Evolutionary conservation across 2,888 invertebrate species (phyloP).

Genomic region (Eugnorisma glareosa): DNA sequence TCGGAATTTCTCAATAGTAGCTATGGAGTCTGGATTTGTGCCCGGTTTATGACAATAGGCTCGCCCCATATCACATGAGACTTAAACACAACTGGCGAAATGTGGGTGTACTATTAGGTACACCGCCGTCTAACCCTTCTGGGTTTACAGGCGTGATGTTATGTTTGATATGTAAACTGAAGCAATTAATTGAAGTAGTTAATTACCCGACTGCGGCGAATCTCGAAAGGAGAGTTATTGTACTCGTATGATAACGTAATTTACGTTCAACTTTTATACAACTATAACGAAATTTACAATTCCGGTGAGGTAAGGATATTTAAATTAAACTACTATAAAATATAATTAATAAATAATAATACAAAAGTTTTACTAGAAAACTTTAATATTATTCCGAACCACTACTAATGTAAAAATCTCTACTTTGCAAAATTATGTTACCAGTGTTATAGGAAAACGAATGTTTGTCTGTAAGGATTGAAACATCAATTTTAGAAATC

Average conservation of each 20-base stretch:
- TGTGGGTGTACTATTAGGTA: no score
- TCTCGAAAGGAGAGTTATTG: background rate
- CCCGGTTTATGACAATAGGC: no score
- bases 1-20: no score
- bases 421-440: background rate
- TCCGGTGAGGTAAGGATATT: background rate
- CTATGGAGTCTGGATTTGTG: no score
- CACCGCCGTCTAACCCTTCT: no score
- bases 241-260: no score
- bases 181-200: background rate
- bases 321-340: no score
- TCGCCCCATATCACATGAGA: no score
- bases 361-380: no score
- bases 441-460: background rate
- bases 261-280: background rate
- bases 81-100: no score
- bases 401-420: background rate
- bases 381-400: background rate
- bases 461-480: background rate
- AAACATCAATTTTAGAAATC: slow-evolving; percentile 30
- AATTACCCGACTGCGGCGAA: background rate
- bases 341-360: no score
- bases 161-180: background rate
- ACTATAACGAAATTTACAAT: background rate
- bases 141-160: no score